phyloP scores from a whole-genome alignment of 2,888 invertebrate species.

The Polyploca ridens region DNA sequence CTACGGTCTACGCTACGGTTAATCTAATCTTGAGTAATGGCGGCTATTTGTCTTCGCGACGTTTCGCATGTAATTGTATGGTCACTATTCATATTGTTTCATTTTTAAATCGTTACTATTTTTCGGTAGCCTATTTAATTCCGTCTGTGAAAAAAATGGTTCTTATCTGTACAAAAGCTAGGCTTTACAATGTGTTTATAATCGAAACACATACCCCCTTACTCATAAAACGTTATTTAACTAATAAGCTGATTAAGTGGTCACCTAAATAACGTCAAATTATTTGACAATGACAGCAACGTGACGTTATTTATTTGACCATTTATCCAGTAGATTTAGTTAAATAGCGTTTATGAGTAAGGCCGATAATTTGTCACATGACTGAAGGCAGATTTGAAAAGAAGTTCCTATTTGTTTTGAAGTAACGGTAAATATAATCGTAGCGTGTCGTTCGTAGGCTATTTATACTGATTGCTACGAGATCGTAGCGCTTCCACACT shows the following conservation, averaged over 20 bases:
- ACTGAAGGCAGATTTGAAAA: neutral
- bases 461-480: neutral
- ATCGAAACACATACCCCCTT: too few relatives aligned
- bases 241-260: too few relatives aligned
- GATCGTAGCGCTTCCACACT: neutral
- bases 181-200: conserved; percentile 1
- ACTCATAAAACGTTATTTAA: too few relatives aligned
- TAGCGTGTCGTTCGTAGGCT: neutral
- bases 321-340: too few relatives aligned
- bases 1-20: conserved; percentile 30
- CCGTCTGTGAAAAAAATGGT: neutral
- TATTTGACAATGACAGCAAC: too few relatives aligned
- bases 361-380: neutral
- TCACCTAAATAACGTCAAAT: too few relatives aligned
- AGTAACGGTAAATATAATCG: neutral
- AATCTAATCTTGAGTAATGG: conserved; percentile 71
- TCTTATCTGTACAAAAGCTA: neutral
- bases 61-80: conserved; percentile 63
- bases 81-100: conserved; percentile 48
- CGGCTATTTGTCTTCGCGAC: conserved; percentile 60
- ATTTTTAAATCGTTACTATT: conserved; percentile 21
- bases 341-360: too few relatives aligned
- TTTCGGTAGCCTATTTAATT: neutral
- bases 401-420: neutral
- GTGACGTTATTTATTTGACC: too few relatives aligned